Base-by-base conservation (phyloP, 2,797 vertebrate species). In the Chelon auratus region DNA sequence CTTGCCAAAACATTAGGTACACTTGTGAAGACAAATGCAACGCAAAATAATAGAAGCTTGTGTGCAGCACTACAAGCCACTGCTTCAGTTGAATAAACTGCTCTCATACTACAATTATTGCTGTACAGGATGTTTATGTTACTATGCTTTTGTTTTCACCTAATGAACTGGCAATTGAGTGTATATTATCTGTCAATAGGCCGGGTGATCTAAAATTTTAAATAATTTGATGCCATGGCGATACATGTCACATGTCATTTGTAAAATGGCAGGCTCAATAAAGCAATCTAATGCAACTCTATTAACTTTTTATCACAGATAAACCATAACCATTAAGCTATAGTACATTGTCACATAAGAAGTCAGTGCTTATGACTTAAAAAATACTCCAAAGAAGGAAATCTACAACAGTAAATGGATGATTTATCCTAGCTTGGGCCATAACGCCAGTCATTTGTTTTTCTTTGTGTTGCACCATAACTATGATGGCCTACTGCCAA, bases 401-500 rank as follows among this genome's bases (percentile, higher is more conserved):
- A 24, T 60, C 13, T 55, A 26, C 50, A 11, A 7, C 56, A 48
- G 2, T 48, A 55, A 78, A 61, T 36, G 33, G 40, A 55, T 55
- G 3, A 55, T 67, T 69, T 74, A 18, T 57, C 66, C 22, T 64
- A 61, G 13, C 26, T 37, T 13, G 2, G 9, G 37, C 10, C 58
- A 54, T 62, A 43, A 66, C 33, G 68, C 50, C 7, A 20, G 47
- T 71, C 43, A 39, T 73, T 75, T 85, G 80, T 69, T 73, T 12
- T 50, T 80, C 78, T 52, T 18, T 48, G 45, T 10, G 9, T 9
- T 51, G 36, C 37, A 74, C 77, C 54, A 72, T 88, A 92, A 88
- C 81, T 74, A 87, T 64, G 66, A 78, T 82, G 87, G 86, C 87
- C 93, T 79, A 82, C 60, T 94, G 93, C 95, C 93, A 92, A 94